Conservation (phyloP, 2,113 vertebrate genomes). For the Halichoeres trimaculatus region DNA sequence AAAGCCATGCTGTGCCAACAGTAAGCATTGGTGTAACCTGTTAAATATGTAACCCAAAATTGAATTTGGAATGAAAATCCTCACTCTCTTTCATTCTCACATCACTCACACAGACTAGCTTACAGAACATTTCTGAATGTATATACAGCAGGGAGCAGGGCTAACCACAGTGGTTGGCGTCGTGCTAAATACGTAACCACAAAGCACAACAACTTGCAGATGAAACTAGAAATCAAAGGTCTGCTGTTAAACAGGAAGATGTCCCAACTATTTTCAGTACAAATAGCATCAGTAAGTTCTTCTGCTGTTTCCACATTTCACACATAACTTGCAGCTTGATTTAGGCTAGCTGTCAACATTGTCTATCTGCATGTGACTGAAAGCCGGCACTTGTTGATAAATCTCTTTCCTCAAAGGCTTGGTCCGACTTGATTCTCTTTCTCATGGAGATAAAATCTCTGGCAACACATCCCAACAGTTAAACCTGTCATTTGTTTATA, state of each 20-base stretch:
- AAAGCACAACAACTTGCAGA: conserved; percentile 5
- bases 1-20: neutral
- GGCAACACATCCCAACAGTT: conserved; percentile 40
- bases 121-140: neutral
- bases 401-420: conserved; percentile 27
- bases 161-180: neutral
- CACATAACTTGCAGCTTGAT: conserved; percentile 27
- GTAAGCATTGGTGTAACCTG: neutral
- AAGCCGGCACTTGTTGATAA: conserved; percentile 28
- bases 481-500: conserved; percentile 66
- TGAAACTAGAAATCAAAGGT: conserved; percentile 1
- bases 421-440: conserved; percentile 20
- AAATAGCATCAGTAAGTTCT: conserved; percentile 6
- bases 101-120: neutral
- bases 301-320: conserved; percentile 39
- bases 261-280: conserved; percentile 17
- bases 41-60: neutral
- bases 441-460: conserved; percentile 33
- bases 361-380: conserved; percentile 24
- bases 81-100: neutral
- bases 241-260: conserved; percentile 23
- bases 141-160: conserved; percentile 6
- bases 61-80: neutral
- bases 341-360: conserved; percentile 43
- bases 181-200: conserved; percentile 1